Evolutionary conservation across 1,140 invertebrate genomes (phyloP), one percentile per base, ranked within the genome.

Genomic region (Temnothorax curvispinosus): DNA sequence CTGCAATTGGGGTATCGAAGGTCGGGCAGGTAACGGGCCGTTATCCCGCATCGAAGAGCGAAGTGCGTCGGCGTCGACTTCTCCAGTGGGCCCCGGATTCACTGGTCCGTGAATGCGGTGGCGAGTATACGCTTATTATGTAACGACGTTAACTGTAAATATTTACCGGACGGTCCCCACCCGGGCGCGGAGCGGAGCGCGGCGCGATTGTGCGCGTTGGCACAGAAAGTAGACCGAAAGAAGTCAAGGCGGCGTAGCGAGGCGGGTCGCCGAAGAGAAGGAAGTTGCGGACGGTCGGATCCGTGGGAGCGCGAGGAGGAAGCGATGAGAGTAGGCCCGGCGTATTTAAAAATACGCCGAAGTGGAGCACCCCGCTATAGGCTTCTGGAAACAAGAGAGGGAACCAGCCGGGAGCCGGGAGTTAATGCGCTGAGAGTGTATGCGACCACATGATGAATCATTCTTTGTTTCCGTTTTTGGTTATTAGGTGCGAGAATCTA

Each of bases 101-200:
- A 78, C 65, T 87, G 71, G 78, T 64, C 85, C 87, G 90, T 91
- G 84, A 89, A 86, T 69, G 32, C 67, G 77, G 58, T 69, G 41
- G 44, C 56, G 54, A 54, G 75, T 91, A 82, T 69, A 90, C 88
- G 84, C 80, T 93, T 93, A 92, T 94, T 93, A 93, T 89, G 93
- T 93, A 93, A 93, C 88, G 85, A 93, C 77, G 88, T 92, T 94
- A 94, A 94, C 93, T 94, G 93, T 94, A 94, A 94, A 93, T 94
- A 94, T 94, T 94, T 94, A 94, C 93, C 90, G 91, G 90, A 92
- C 86, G 84, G 38, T 44, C 72, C 47, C 75, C 74, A 38, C 80
- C 41, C 41, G 47, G 56, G 52, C 60, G 58, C 50, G 21, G 38
- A 1, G 62, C n/a, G 71, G 44, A 7, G 44, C 60, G 38, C 38